Evolutionary conservation across 2,113 vertebrate species (phyloP).

Genomic region (Furnarius figulus): DNA sequence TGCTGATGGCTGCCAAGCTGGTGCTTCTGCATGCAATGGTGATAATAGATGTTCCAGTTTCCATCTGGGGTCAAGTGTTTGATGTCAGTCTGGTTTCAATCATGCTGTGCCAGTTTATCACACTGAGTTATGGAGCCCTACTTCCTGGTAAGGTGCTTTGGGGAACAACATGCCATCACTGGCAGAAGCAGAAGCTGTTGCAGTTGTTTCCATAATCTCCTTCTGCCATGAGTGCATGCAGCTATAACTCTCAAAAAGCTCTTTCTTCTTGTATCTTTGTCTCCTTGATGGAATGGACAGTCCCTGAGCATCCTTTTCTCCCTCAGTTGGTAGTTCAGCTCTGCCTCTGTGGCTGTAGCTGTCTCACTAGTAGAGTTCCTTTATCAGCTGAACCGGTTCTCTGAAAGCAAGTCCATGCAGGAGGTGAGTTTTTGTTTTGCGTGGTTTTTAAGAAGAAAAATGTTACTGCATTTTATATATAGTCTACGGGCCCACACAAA

Average conservation of each 20-base stretch:
- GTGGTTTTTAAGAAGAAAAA: background rate
- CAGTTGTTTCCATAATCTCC: background rate
- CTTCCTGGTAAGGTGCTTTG: background rate
- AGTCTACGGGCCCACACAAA: slow-evolving; percentile 1
- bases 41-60: background rate
- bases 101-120: background rate
- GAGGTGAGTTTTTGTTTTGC: background rate
- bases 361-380: background rate
- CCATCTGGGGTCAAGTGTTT: background rate
- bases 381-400: background rate
- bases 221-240: accelerated
- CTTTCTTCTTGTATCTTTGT: background rate
- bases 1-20: background rate
- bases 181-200: background rate
- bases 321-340: background rate
- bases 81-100: background rate
- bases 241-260: background rate
- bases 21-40: background rate
- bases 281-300: background rate
- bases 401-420: background rate
- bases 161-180: accelerated
- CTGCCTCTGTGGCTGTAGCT: background rate
- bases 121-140: background rate
- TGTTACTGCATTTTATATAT: slow-evolving; percentile 1
- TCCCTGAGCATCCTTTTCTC: background rate